Base-by-base conservation (phyloP, 2,888 invertebrate species). In the Osedax fenrisi region DNA sequence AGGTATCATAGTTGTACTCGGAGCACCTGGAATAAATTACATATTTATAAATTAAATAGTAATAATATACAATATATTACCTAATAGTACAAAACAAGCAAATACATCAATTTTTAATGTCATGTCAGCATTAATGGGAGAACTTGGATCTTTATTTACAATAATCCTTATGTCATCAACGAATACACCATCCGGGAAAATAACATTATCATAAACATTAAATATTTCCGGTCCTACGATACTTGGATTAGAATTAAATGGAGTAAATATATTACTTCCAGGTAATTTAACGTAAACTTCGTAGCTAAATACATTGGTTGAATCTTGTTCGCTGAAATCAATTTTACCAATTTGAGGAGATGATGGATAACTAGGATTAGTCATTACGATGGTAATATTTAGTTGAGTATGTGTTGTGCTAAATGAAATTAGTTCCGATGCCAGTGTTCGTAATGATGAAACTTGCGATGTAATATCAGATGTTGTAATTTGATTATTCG, bases 291-390 rank as follows among this genome's bases (percentile, higher is more conserved):
- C 23, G 26, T 68, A 68, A 22, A 68, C 26, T 68, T 68, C 68
- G 68, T 68, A 68, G 21, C 27, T 26, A 25, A 22, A 22, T 25
- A 68, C 68, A 25, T 68, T 68, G 17, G n/a, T 68, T 24, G 68
- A 68, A 2, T 68, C 26, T 25, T 68, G 68, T 21, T 68, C 68
- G 10, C 23, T 17, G 22, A 68, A 26, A 21, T 68, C 68, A 17
- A 68, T 26, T 26, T 68, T 68, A 22, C 68, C 68, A 26, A 68
- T 25, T 21, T 68, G 68, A 13, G 68, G 68, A 2, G 68, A n/a
- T 10, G 25, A 17, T 26, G 68, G 68, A 68, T 26, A 26, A 26
- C 2, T 13, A 26, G 0, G 1, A 26, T 68, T 68, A 25, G 22
- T 26, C 68, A 68, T 25, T 10, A 1, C 27, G n/a, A 68, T 68